Evolutionary conservation across 2,888 invertebrate genomes (phyloP), one percentile per base, ranked within the genome.

Genomic region (Linnaemya vulpina): DNA sequence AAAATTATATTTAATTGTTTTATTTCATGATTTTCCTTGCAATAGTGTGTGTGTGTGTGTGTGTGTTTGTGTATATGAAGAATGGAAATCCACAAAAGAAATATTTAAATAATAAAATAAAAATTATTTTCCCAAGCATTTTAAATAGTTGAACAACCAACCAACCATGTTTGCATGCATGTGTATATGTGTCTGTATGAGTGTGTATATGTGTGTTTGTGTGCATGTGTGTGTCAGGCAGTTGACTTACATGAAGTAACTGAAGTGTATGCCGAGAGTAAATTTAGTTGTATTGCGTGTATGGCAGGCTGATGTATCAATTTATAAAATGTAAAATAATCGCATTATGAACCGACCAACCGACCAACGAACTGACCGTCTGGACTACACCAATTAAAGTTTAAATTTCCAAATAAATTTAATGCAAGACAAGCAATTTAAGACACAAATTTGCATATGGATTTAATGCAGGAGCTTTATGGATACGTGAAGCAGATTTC

Each of bases 1-100:
- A 49, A 74, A 35, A 65, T 62, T 71, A 55, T 53, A 63, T 81
- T 74, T 70, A 68, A 76, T 82, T 78, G 78, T 71, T 71, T 78
- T 62, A 53, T 71, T 71, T 53, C 70, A 73, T 79, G 51, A 67
- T 65, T 58, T 17, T 15, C 5, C 15, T 38, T 5, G 38, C 9
- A n/a, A n/a, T n/a, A n/a, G 9, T 3, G 15, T 46, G n/a, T 15
- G 5, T n/a, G 15, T 46, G n/a, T 15, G 46, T 46, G 15, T 46
- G n/a, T 46, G 5, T 46, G 51, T 51, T 8, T 49, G 53, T 62
- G 38, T 40, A 73, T 17, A 15, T 3, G 22, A 63, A 38, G n/a
- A n/a, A n/a, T n/a, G n/a, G n/a, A n/a, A n/a, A n/a, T n/a, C n/a
- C 7, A 1, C 1, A 55, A 2, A 25, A 68, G 68, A 68, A 55